phyloP scores from a whole-genome alignment of 2,797 vertebrate species.

The Xiphophorus birchmanni region DNA sequence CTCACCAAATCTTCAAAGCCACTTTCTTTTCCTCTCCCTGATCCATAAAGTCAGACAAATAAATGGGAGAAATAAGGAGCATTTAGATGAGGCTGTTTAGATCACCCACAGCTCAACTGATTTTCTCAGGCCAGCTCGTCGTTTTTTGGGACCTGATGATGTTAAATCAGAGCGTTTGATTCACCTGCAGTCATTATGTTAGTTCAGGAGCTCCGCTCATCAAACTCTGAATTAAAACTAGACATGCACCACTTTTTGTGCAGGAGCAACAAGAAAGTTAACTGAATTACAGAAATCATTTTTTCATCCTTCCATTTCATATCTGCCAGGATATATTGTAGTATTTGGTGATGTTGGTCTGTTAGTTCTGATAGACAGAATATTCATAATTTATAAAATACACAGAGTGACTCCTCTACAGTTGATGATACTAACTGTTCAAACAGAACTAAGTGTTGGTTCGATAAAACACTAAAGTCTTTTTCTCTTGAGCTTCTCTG shows the following conservation, averaged over 20 bases:
- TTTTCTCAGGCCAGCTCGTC: constrained; percentile 58
- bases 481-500: not conserved
- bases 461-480: not conserved
- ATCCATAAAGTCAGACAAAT: constrained; percentile 78
- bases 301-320: not conserved
- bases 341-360: not conserved
- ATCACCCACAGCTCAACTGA: constrained; percentile 56
- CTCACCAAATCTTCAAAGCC: constrained; percentile 83
- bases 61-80: constrained; percentile 66
- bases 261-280: not conserved
- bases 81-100: constrained; percentile 60
- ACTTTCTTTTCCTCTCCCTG: constrained; percentile 63
- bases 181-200: constrained; percentile 38
- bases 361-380: not conserved
- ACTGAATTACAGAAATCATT: not conserved
- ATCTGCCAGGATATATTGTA: too few relatives aligned
- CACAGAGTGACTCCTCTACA: not conserved
- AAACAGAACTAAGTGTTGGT: not conserved
- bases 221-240: not conserved
- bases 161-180: not conserved
- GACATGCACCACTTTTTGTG: not conserved
- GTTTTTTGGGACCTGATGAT: constrained; percentile 44
- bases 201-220: constrained; percentile 29
- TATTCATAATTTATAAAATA: not conserved
- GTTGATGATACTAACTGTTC: not conserved